phyloP scores from a whole-genome alignment of 2,888 invertebrate species.

The Horisme vitalbata region DNA sequence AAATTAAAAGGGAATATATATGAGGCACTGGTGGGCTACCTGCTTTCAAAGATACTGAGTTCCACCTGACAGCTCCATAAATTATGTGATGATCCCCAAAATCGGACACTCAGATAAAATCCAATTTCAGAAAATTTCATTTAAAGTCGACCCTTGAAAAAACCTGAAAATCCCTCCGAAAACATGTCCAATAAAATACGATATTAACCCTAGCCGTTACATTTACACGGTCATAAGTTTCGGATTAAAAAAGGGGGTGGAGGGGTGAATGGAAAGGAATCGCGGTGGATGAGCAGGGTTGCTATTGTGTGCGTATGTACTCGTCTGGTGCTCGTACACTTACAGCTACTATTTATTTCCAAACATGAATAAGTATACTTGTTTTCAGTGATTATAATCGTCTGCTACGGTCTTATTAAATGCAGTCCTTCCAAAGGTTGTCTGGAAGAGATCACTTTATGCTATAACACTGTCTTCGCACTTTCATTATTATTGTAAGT shows the following conservation, averaged over 20 bases:
- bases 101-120: constrained; percentile 24
- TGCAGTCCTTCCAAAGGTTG: too few species aligned
- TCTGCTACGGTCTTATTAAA: too few species aligned
- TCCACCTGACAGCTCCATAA: constrained; percentile 20
- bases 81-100: constrained; percentile 23
- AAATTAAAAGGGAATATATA: too few species aligned
- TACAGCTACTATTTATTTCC: neutral
- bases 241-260: constrained; percentile 68
- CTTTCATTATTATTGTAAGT: too few species aligned
- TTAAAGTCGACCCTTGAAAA: constrained; percentile 38
- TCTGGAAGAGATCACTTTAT: too few species aligned
- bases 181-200: constrained; percentile 66
- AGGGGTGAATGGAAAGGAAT: constrained; percentile 41
- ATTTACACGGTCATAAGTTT: constrained; percentile 75
- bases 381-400: too few species aligned
- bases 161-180: constrained; percentile 40
- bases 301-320: constrained; percentile 27
- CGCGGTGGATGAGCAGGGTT: constrained; percentile 31
- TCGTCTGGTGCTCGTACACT: constrained; percentile 14
- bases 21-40: too few species aligned
- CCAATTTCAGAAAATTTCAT: constrained; percentile 36
- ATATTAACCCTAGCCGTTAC: constrained; percentile 65
- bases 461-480: too few species aligned
- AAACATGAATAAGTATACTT: neutral
- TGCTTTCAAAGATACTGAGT: constrained; percentile 4